Conservation (phyloP, 2,888 invertebrate species). For the Nycteola revayana region DNA sequence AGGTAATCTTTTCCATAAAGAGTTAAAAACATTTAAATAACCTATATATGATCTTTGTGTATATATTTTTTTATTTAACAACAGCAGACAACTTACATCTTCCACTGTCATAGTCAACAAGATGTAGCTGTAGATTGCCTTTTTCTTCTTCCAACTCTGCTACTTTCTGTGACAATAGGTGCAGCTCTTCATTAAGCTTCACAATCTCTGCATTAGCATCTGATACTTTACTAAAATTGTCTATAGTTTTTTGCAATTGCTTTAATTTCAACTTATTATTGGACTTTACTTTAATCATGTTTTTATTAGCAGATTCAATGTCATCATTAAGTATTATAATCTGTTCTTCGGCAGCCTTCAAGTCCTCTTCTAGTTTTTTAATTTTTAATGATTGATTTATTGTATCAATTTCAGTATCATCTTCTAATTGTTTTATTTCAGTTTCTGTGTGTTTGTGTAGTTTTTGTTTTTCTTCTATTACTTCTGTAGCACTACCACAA, state of each 20-base stretch:
- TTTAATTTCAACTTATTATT: conserved; percentile 87
- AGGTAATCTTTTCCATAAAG: too few relatives aligned
- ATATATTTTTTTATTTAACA: too few relatives aligned
- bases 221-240: conserved; percentile 84
- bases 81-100: conserved; percentile 82
- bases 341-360: conserved; percentile 67
- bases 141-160: conserved; percentile 95
- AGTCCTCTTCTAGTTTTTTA: conserved; percentile 63
- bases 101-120: conserved; percentile 90
- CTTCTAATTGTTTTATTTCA: conserved; percentile 11
- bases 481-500: conserved; percentile 49
- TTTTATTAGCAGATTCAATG: conserved; percentile 88
- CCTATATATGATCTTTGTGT: too few relatives aligned
- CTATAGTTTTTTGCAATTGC: conserved; percentile 88
- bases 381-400: conserved; percentile 25
- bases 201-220: conserved; percentile 86
- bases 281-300: conserved; percentile 88
- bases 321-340: conserved; percentile 84
- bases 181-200: conserved; percentile 83
- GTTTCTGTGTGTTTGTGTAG: conserved; percentile 14
- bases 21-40: too few relatives aligned
- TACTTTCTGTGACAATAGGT: conserved; percentile 87
- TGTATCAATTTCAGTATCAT: conserved; percentile 23
- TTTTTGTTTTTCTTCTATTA: conserved; percentile 17
- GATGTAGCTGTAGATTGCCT: conserved; percentile 92